Conservation (phyloP, 2,797 vertebrate species). For the Lycodopsis pacificus region DNA sequence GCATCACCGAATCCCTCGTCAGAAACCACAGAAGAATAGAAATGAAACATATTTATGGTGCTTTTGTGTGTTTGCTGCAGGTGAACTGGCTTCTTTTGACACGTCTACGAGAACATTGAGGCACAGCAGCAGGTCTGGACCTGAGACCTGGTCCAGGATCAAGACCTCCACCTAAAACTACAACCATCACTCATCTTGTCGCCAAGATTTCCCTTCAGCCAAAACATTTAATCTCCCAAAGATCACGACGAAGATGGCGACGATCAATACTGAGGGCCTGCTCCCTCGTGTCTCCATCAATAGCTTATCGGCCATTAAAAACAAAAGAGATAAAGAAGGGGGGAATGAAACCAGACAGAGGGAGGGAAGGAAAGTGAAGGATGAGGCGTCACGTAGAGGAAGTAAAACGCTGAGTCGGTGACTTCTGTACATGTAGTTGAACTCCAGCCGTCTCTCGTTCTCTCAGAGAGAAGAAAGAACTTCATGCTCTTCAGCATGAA, state of each 20-base stretch:
- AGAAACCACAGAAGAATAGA: not conserved
- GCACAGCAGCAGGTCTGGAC: slow-evolving; percentile 25
- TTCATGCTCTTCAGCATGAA: slow-evolving; percentile 3
- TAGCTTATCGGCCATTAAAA: slow-evolving; percentile 65
- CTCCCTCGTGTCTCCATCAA: slow-evolving; percentile 43
- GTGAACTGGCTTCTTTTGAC: not conserved
- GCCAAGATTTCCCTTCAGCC: slow-evolving; percentile 21
- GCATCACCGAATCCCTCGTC: not conserved
- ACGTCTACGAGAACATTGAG: no score
- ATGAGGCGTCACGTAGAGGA: slow-evolving; percentile 12
- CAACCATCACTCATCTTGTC: slow-evolving; percentile 16
- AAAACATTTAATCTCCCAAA: slow-evolving; percentile 5
- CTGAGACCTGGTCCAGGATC: not conserved
- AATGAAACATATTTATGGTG: not conserved
- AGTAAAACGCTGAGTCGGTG: not conserved
- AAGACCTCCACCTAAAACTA: not conserved
- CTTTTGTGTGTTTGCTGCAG: not conserved
- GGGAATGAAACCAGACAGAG: not conserved
- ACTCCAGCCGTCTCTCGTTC: slow-evolving; percentile 28
- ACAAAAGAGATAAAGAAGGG: not conserved
- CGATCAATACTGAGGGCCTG: not conserved
- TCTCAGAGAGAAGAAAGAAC: not conserved
- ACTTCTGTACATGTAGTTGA: slow-evolving; percentile 59
- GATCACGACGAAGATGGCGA: not conserved
- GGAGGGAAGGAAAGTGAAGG: slow-evolving; percentile 17